Percentiles rank a stretch among this genome's conserved stretches.
phyloP scores from a whole-genome alignment of 2,797 vertebrate species.

The Crocodylus rhombifer region DNA sequence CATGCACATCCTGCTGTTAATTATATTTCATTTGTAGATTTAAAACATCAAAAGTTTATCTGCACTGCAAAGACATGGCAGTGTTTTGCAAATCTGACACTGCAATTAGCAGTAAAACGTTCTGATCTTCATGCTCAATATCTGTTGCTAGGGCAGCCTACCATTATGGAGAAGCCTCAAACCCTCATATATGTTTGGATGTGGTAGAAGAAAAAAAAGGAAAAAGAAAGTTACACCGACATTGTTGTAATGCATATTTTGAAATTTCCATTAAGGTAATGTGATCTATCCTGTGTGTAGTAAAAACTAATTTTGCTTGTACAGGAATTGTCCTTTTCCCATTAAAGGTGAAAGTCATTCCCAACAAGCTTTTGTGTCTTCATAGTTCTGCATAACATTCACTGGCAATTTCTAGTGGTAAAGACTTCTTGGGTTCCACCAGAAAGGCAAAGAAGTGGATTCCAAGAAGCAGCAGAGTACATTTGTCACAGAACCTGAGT shows the following conservation, averaged over 20 bases:
- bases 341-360: not conserved
- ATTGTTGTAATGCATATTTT: not conserved
- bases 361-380: accelerated
- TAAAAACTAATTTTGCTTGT: not conserved
- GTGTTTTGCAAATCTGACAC: not conserved
- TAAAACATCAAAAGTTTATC: not conserved
- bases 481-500: not conserved
- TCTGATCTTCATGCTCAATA: not conserved
- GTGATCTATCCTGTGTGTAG: not conserved
- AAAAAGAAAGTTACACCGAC: not conserved
- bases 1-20: not conserved
- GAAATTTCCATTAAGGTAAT: not conserved
- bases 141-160: conserved; percentile 51
- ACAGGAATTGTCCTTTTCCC: not conserved
- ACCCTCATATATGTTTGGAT: not conserved
- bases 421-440: not conserved
- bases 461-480: not conserved
- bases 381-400: not conserved
- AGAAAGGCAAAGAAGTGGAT: not conserved
- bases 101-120: not conserved
- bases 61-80: not conserved
- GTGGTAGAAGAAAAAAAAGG: not conserved
- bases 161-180: not conserved
- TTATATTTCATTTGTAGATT: not conserved
- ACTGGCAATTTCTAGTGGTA: not conserved